Percentiles rank a stretch among this genome's conserved stretches.
These are phyloP conservation scores for Oncopeltus fasciatus DNA, from an alignment of 1,140 invertebrate genomes.

Conservation along the genomic window DNA sequence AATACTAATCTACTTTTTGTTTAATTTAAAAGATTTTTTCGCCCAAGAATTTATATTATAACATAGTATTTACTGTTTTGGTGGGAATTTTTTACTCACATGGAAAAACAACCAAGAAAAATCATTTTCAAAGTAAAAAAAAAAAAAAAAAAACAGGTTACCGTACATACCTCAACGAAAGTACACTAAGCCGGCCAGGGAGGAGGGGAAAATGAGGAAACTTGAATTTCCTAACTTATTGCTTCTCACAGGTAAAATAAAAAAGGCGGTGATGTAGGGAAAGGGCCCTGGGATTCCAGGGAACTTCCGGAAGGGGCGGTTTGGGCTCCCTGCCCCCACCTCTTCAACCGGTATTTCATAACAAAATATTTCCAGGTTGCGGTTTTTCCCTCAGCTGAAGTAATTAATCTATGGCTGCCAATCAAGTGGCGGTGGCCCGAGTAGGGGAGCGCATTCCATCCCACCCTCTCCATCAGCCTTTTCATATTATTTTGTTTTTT, in stretches of 20 bases:
- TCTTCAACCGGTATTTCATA: slow-evolving; percentile 12
- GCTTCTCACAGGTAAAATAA: slow-evolving; percentile 1
- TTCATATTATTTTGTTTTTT: slow-evolving; percentile 9
- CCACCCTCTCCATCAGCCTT: neutral
- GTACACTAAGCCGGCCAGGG: too few relatives aligned
- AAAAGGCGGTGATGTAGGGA: neutral
- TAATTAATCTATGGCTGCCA: slow-evolving; percentile 11
- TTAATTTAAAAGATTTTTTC: too few relatives aligned
- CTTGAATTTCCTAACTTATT: neutral
- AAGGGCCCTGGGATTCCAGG: neutral
- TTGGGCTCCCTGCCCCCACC: neutral
- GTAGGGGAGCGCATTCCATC: neutral
- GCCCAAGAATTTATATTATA: too few relatives aligned
- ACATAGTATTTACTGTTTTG: too few relatives aligned
- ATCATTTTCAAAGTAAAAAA: too few relatives aligned
- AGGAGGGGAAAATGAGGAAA: neutral
- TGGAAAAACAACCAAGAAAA: too few relatives aligned
- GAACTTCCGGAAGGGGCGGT: neutral
- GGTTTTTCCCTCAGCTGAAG: slow-evolving; percentile 7
- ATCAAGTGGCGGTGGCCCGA: slow-evolving; percentile 1
- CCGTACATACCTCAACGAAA: too few relatives aligned
- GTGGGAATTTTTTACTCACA: too few relatives aligned
- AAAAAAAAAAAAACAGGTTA: too few relatives aligned
- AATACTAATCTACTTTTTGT: too few relatives aligned
- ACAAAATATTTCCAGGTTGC: slow-evolving; percentile 11